A percentile compares a stretch with the other conserved stretches of the same genome.
phyloP scores from a whole-genome alignment of 2,113 vertebrate genomes.

The Macquaria ambigua region DNA sequence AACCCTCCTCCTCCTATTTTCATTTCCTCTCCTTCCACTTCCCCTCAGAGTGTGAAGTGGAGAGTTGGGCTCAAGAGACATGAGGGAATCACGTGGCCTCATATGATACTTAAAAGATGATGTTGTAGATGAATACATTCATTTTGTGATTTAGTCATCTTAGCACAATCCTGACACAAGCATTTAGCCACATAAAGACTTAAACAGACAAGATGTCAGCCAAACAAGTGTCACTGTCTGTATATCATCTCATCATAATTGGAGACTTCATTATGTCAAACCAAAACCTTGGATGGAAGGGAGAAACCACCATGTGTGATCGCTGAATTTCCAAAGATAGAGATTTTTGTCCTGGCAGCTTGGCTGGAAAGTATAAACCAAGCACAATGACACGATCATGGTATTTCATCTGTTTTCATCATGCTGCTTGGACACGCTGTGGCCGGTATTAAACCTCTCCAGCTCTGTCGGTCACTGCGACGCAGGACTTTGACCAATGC shows the following conservation, averaged over 20 bases:
- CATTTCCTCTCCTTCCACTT: conserved; percentile 50
- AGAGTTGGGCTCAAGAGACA: conserved; percentile 28
- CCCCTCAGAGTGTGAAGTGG: conserved; percentile 26
- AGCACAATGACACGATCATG: conserved; percentile 6
- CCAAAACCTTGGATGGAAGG: not conserved
- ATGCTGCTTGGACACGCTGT: conserved; percentile 5
- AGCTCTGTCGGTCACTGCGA: not conserved
- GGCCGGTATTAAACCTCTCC: not conserved
- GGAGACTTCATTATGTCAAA: not conserved
- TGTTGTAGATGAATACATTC: conserved; percentile 12
- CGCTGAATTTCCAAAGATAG: conserved; percentile 33
- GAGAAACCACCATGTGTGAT: conserved; percentile 20
- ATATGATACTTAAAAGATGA: not conserved
- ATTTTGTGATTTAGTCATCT: not conserved
- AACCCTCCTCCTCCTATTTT: conserved; percentile 30
- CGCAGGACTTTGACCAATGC: conserved; percentile 1
- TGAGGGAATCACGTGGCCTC: conserved; percentile 6
- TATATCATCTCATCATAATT: conserved; percentile 8
- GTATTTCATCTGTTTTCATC: not conserved
- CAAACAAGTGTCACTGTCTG: conserved; percentile 17
- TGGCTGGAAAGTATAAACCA: conserved; percentile 23
- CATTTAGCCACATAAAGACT: not conserved
- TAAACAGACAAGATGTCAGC: not conserved
- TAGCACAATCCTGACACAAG: not conserved
- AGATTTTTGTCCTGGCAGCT: conserved; percentile 42